Base-by-base conservation (phyloP, 2,113 vertebrate species). In the Nibea coibor region DNA sequence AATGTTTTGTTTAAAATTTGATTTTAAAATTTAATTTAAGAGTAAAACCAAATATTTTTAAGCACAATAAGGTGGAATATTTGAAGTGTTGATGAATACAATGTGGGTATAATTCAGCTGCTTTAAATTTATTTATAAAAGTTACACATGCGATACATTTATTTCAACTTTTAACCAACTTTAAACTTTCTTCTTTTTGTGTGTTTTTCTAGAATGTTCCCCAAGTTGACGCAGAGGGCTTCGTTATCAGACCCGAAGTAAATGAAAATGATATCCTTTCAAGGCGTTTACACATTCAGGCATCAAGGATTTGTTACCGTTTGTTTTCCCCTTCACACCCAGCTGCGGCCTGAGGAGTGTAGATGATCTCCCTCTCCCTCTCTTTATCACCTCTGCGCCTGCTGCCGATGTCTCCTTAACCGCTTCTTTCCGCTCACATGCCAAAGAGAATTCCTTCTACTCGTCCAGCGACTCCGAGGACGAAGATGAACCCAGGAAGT, bases 381-480 rank as follows among this genome's bases (percentile, higher is more conserved):
- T 51, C 1, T 58, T n/a, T 35, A 35, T 16, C 10, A 45, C 2
- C 1, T 61, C 76, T 91, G 2, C 11, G 7, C 19, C 39, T 45
- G 39, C 24, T 47, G 31, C 20, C 0, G 39, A 75, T 71, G 10
- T 50, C 58, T 78, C 95, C 95, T 98, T 98, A 95, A 97, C 95
- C 81, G 12, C 73, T 73, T 45, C 6, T 43, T 5, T 28, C 15
- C 12, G 74, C 80, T 93, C 92, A 99, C 97, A 98, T 98, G 95
- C 96, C 97, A 99, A 98, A 98, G 96, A 98, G 84, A 99, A 98
- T 81, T 95, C 97, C 91, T 99, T 98, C 92, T 97, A 97, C 84
- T 97, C 97, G 69, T 98, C 97, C 92, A 99, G 96, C 84, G 98
- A 99, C 93, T 98, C 97, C 0, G 97, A 98, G 69, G 97, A 97